Conservation (phyloP, 2,888 invertebrate species). For the Cephus pygmeus region DNA sequence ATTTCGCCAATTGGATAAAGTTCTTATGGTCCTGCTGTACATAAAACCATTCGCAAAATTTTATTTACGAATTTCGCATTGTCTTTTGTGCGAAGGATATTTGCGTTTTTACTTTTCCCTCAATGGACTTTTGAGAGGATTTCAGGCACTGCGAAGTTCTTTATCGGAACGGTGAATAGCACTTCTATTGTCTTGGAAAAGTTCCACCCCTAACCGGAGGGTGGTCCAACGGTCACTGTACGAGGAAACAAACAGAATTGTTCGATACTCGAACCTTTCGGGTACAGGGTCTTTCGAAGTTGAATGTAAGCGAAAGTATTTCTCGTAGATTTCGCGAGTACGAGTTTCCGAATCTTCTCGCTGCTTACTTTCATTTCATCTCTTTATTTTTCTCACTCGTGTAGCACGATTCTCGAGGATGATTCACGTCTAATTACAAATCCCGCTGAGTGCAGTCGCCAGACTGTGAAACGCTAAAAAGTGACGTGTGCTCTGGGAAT, state of each 20-base stretch:
- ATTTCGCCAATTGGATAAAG: slow-evolving; percentile 28
- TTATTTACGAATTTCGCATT: not conserved
- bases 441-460: slow-evolving; percentile 2
- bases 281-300: not conserved
- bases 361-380: not conserved
- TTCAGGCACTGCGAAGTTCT: not conserved
- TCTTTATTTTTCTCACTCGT: not conserved
- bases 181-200: not conserved
- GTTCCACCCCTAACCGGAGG: not conserved
- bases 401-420: not conserved
- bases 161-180: not conserved
- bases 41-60: not conserved
- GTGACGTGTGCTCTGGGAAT: slow-evolving; percentile 9
- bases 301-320: not conserved
- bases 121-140: not conserved
- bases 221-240: not conserved
- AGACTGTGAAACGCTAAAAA: slow-evolving; percentile 5
- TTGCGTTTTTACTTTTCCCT: not conserved
- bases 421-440: slow-evolving; percentile 7
- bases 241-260: not conserved
- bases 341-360: not conserved
- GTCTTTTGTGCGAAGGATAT: not conserved
- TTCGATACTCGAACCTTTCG: not conserved
- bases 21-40: not conserved
- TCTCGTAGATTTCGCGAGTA: not conserved